These are phyloP conservation scores for Aphis gossypii DNA, from an alignment of 1,140 invertebrate species.

Conservation along the genomic window DNA sequence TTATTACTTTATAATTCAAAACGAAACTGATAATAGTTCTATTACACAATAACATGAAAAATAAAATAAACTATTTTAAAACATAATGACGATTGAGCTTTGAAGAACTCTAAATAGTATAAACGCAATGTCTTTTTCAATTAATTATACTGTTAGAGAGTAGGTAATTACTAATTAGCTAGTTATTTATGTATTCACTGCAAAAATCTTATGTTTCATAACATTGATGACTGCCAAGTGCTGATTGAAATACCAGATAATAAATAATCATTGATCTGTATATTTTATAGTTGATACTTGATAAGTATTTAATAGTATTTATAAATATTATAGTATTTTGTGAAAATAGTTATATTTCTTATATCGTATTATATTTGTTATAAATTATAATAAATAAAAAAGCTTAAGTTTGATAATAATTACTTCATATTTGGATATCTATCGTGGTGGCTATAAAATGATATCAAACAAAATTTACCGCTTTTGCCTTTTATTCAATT, in stretches of 20 bases:
- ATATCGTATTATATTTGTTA: background rate
- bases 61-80: no score
- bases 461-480: no score
- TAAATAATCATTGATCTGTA: background rate
- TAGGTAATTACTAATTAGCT: background rate
- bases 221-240: background rate
- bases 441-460: no score
- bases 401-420: no score
- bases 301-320: no score
- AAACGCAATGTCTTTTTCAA: background rate
- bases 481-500: background rate
- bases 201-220: background rate
- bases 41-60: no score
- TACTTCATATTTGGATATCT: no score
- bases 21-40: no score
- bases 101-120: background rate
- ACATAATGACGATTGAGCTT: no score
- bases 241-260: no score
- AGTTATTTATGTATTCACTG: background rate
- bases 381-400: background rate
- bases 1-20: no score
- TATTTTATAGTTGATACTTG: background rate
- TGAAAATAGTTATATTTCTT: background rate
- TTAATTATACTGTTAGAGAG: background rate
- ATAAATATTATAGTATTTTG: background rate